phyloP scores from a whole-genome alignment of 2,797 vertebrate species.

The Poliocrania exsul region DNA sequence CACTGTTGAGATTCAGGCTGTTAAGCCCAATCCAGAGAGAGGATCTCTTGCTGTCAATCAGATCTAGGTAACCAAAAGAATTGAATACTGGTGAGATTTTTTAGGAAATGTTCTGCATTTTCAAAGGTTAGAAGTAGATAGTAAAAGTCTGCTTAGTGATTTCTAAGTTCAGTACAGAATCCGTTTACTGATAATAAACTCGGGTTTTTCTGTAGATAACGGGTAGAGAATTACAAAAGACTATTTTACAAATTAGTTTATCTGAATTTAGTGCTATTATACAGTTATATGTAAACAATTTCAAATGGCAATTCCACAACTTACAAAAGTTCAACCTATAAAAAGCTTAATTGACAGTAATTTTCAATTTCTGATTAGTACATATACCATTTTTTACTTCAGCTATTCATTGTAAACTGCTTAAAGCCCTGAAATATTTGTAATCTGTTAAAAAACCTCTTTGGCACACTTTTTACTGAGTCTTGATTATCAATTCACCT shows the following conservation, averaged over 20 bases:
- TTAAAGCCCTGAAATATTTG: neutral
- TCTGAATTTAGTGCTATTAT: neutral
- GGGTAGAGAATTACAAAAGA: neutral
- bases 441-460: neutral
- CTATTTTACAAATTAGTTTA: neutral
- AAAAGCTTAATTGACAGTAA: neutral
- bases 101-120: neutral
- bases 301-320: neutral
- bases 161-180: neutral
- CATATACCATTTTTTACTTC: neutral
- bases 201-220: neutral
- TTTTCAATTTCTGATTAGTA: neutral
- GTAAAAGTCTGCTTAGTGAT: neutral
- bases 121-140: neutral
- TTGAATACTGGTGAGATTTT: neutral
- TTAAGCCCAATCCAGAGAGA: constrained; percentile 91
- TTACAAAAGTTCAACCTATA: neutral
- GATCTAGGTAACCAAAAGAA: constrained; percentile 72
- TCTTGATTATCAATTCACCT: constrained; percentile 75
- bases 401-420: neutral
- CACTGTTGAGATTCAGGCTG: constrained; percentile 84
- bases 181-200: neutral
- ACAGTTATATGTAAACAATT: neutral
- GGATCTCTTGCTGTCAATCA: constrained; percentile 75
- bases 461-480: neutral